Base-by-base conservation (phyloP, 1,140 invertebrate species). In the Trigoniulus corallinus region DNA sequence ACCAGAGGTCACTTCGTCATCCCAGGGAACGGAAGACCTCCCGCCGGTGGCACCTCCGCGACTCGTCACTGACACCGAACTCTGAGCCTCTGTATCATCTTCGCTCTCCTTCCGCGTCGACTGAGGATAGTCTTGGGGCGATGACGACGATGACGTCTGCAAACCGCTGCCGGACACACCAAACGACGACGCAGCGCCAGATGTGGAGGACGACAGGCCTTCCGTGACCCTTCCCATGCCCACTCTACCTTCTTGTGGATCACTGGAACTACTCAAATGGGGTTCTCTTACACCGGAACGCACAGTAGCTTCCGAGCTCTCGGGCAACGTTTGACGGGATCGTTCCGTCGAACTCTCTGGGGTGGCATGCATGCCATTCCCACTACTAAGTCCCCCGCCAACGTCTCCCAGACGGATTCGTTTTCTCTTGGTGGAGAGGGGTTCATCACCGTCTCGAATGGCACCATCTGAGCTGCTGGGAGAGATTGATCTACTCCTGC, bases 271-370 rank as follows among this genome's bases (percentile, higher is more conserved):
- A 39, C 53, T 55, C 15, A 34, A 34, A 7, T 34, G 29, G 29
- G 29, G 29, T 34, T 34, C 29, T 34, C 29, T 34, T 15, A 15
- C 29, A 7, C 29, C 29, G 15, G 7, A 7, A 7, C 29, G 7
- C 7, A 7, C 7, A 34, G 29, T 7, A 22, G 25, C 47, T 20
- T 47, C 43, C 1, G 54, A 56, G 47, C 53, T 57, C 40, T 57
- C 54, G 10, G 55, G 55, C 15, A 52, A 21, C 22, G 49, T 41
- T n/a, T 41, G 37, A 7, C 29, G 37, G 18, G 43, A 41, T 10
- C 52, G 26, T n/a, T 57, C 56, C n/a, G 52, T 57, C 12, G 56
- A 56, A 48, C 56, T 57, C 39, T 54, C 56, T 21, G 56, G 54
- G 21, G 18, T 34, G 7, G 29, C 15, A 34, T 34, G 29, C 7